Evolutionary conservation across 2,888 invertebrate genomes (phyloP).

Genomic region (Julus scandinavius): DNA sequence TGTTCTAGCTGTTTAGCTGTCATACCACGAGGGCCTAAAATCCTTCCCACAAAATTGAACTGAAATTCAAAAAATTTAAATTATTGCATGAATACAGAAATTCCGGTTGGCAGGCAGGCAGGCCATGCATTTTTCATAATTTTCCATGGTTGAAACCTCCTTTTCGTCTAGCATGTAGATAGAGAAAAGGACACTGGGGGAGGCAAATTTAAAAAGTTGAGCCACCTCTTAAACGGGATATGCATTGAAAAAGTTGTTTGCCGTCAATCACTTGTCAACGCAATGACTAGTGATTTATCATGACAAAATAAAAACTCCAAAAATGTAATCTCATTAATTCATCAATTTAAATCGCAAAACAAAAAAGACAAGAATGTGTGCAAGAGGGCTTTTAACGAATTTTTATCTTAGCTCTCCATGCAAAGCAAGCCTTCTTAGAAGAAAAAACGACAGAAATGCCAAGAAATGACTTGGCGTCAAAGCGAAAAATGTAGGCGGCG

Average conservation of each 20-base stretch:
- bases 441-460: neutral
- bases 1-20: conserved; percentile 99
- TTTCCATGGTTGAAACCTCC: neutral
- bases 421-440: neutral
- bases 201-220: neutral
- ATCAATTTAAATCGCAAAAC: conserved; percentile 5
- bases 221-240: conserved; percentile 34
- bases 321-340: conserved; percentile 38
- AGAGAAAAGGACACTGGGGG: neutral
- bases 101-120: too few relatives aligned
- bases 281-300: conserved; percentile 23
- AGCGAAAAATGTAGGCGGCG: conserved; percentile 20
- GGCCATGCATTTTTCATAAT: neutral
- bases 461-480: neutral
- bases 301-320: neutral
- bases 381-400: neutral
- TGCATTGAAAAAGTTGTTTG: conserved; percentile 23
- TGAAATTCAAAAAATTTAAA: conserved; percentile 72
- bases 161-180: neutral
- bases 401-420: neutral
- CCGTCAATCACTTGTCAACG: conserved; percentile 31
- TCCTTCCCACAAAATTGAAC: conserved; percentile 99
- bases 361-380: neutral
- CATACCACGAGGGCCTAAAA: conserved; percentile 99
- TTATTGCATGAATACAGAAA: neutral